phyloP scores from a whole-genome alignment of 1,140 invertebrate genomes.

The Antheraea mylitta region DNA sequence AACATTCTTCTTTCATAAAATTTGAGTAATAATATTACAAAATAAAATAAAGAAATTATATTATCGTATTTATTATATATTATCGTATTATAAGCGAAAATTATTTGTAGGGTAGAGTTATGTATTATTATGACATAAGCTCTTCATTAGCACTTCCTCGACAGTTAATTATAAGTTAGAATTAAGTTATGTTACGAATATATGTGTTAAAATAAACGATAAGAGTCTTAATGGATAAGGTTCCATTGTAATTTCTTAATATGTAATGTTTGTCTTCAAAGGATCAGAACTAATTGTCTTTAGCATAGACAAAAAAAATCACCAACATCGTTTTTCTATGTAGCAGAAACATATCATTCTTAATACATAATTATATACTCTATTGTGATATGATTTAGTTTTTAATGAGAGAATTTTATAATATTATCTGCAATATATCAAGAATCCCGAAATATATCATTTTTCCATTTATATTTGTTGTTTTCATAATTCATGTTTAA shows the following conservation, averaged over 20 bases:
- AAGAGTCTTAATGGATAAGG: neutral
- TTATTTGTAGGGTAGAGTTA: neutral
- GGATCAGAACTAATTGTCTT: too few relatives aligned
- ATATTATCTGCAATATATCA: too few relatives aligned
- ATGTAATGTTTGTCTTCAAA: too few relatives aligned
- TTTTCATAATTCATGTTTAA: too few relatives aligned
- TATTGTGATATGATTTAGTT: constrained; percentile 3
- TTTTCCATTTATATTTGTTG: too few relatives aligned
- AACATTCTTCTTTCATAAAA: too few relatives aligned
- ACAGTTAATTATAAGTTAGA: constrained; percentile 20
- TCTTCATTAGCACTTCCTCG: constrained; percentile 57
- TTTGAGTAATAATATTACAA: too few relatives aligned
- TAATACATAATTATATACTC: neutral
- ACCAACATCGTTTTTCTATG: neutral
- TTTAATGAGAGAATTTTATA: neutral
- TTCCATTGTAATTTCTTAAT: neutral
- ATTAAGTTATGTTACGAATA: neutral
- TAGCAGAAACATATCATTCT: neutral
- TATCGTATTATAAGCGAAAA: neutral
- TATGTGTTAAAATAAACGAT: neutral
- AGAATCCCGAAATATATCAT: too few relatives aligned
- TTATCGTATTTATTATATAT: too few relatives aligned
- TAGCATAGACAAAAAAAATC: too few relatives aligned
- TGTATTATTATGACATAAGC: neutral
- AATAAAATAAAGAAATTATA: too few relatives aligned